Evolutionary conservation across 2,888 invertebrate species (phyloP), one percentile per base, ranked within the genome.

Genomic region (Hoplodrina blanda): DNA sequence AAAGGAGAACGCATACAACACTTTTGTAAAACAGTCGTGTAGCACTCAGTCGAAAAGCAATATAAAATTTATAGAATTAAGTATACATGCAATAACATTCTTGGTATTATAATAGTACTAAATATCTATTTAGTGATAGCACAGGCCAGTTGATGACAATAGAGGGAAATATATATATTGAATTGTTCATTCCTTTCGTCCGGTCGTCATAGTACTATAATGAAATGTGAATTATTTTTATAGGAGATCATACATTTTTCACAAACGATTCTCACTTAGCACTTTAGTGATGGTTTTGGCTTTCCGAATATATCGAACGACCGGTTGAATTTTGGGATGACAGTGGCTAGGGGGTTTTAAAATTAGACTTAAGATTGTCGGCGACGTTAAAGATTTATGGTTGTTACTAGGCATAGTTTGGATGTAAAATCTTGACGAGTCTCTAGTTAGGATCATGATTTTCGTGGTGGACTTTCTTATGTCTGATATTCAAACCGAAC

Each of bases 61-160:
- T 81, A 82, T 76, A 80, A 84, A 84, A 79, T 81, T 78, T 44
- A 82, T 76, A 79, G 73, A 61, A 33, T 66, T 79, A 82, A 82
- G 52, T 78, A 82, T 81, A 78, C 81, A 85, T 82, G 86, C 86
- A 88, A 86, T 87, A 84, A 83, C 79, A 85, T 85, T 78, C 70
- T 81, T 87, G 80, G 77, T 86, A 82, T 84, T 80, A 81, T 81
- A 85, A 85, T 88, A 86, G 84, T 83, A 84, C 71, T 84, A 85
- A 84, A 83, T 83, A 86, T 86, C 81, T 76, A 81, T 78, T 80
- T 91, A 91, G 93, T 93, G 90, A 93, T 92, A 91, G 87, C 85
- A 80, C 86, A 90, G 94, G 94, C 94, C 94, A 94, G 93, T 93
- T 88, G 83, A 89, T 88, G 90, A 92, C 88, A 91, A 90, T 90